Base-by-base conservation (phyloP, 2,888 invertebrate species). In the Aphodius granarius region DNA sequence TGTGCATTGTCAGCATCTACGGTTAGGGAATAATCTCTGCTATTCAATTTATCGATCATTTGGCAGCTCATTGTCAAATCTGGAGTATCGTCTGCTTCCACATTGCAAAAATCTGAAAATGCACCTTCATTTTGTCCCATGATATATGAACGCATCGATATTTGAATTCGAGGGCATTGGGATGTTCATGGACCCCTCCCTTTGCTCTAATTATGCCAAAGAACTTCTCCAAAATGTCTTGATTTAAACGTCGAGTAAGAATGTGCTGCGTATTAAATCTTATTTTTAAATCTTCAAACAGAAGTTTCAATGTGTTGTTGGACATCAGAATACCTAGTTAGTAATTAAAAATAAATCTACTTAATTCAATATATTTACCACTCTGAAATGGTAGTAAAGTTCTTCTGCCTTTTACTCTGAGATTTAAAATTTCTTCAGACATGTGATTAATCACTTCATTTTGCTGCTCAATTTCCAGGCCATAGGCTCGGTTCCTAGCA, bases 161-260 rank as follows among this genome's bases (percentile, higher is more conserved):
- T 43, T 43, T 43, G 43, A 43, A 43, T 43, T 43, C 43, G 9
- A 43, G 43, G 43, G 43, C 43, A 43, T 43, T 43, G 43, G 43
- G 43, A 43, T 43, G 43, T 6, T 43, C 43, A 43, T 43, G 43
- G 43, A 43, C 9, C 43, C 43, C 43, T 43, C 43, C 43, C 43
- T 43, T 43, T 1, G 43, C 43, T 43, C 43, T 43, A 66, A 66
- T 20, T 21, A 20, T 19, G 20, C 20, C 68, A 75, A 81, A 81
- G 72, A 79, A 79, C 66, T 78, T 80, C 76, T 80, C 80, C 15
- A 81, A 18, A 0, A 78, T 78, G 73, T 81, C 81, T 72, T 80
- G 80, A 63, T 80, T 43, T 43, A 43, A 43, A 43, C 43, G 73
- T 71, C 80, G 43, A 2, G 43, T 43, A 43, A 43, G 43, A 43